Evolutionary conservation across 2,797 vertebrate species (phyloP).

Genomic region (Sylvilagus floridanus): DNA sequence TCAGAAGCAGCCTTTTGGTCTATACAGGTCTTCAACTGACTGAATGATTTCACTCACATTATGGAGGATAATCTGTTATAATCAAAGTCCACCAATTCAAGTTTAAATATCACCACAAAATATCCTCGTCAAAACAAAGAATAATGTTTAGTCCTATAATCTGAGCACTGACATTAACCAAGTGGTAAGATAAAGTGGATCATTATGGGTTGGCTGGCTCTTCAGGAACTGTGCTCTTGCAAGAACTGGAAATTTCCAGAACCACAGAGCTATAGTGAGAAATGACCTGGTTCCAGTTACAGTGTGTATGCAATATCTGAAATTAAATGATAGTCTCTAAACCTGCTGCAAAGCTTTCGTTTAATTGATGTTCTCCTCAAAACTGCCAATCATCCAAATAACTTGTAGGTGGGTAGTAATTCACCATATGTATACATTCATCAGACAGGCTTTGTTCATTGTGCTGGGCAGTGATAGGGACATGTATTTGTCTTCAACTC

Average conservation of each 20-base stretch:
- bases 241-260: neutral
- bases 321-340: rapidly evolving
- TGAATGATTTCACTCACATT: neutral
- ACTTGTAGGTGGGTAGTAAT: neutral
- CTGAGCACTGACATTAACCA: neutral
- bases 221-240: rapidly evolving
- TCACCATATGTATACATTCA: neutral
- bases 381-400: neutral
- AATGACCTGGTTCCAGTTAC: neutral
- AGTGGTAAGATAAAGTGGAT: neutral
- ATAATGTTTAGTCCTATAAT: neutral
- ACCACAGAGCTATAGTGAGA: neutral
- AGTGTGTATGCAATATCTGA: neutral
- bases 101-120: neutral
- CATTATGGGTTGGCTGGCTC: neutral
- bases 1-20: neutral
- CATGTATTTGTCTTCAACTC: neutral
- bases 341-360: neutral
- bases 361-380: neutral
- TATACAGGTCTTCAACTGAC: neutral
- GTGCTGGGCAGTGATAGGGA: neutral
- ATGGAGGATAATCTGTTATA: neutral
- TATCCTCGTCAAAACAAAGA: neutral
- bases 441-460: neutral
- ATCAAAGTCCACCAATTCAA: neutral